phyloP scores from a whole-genome alignment of 2,113 vertebrate genomes.

The Neogale vison region DNA sequence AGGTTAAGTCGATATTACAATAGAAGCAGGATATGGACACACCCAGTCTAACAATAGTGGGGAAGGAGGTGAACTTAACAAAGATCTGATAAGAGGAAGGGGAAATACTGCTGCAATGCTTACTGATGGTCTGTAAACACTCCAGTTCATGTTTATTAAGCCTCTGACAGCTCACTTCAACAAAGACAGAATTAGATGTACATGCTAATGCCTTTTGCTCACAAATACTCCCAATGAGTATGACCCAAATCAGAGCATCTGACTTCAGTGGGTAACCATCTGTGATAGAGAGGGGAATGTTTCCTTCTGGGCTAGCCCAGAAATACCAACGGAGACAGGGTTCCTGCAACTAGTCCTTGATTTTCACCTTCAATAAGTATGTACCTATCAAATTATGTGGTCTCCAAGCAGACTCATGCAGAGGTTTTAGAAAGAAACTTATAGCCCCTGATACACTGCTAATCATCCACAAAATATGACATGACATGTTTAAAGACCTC shows the following conservation, averaged over 20 bases:
- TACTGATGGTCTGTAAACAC: slow-evolving; percentile 72
- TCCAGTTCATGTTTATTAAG: slow-evolving; percentile 67
- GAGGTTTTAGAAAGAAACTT: not conserved
- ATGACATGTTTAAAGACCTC: not conserved
- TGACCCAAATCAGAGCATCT: slow-evolving; percentile 61
- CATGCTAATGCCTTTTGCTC: slow-evolving; percentile 52
- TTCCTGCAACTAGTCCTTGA: not conserved
- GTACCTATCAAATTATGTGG: not conserved
- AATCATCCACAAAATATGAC: not conserved
- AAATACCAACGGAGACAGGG: not conserved
- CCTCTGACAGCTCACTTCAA: slow-evolving; percentile 34
- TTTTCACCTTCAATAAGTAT: not conserved
- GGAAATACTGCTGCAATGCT: slow-evolving; percentile 44
- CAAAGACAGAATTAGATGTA: slow-evolving; percentile 55
- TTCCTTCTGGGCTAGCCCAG: not conserved
- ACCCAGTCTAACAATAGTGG: slow-evolving; percentile 78
- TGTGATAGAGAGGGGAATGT: slow-evolving; percentile 25
- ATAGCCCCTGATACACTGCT: not conserved
- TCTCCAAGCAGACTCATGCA: not conserved
- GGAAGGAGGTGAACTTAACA: slow-evolving; percentile 49
- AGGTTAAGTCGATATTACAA: slow-evolving; percentile 68
- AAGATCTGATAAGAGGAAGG: slow-evolving; percentile 74
- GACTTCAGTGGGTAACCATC: slow-evolving; percentile 48
- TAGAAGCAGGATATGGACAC: slow-evolving; percentile 73
- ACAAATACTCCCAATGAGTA: slow-evolving; percentile 49